These are phyloP conservation scores for Hydractinia echinata DNA, from an alignment of 30 jellyfish, hydroid and myxozoan species.

Conservation along the genomic window DNA sequence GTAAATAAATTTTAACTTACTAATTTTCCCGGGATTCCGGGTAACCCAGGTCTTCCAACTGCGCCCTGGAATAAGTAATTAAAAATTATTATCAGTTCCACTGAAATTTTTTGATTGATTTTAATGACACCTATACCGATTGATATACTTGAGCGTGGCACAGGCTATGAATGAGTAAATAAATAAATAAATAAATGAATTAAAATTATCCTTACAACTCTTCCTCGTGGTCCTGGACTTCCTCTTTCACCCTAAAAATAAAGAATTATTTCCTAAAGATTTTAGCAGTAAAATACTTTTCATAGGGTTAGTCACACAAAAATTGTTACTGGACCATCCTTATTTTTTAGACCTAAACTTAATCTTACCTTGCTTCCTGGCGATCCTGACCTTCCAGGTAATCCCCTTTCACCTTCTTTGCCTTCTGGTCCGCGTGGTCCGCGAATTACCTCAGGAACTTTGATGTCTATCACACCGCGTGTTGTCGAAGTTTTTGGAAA, in stretches of 20 bases:
- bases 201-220: constrained; percentile 46
- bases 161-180: not conserved
- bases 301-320: not conserved
- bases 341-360: no score
- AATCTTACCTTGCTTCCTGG: constrained; percentile 44
- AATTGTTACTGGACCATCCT: not conserved
- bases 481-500: no score
- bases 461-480: not conserved
- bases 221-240: constrained; percentile 72
- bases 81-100: not conserved
- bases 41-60: constrained; percentile 87
- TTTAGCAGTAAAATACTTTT: not conserved
- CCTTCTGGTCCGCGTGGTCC: constrained; percentile 94
- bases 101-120: no score
- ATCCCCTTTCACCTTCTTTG: constrained; percentile 56
- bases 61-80: constrained; percentile 51
- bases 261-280: not conserved
- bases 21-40: constrained; percentile 93
- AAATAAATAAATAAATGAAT: not conserved
- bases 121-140: no score
- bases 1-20: constrained; percentile 30
- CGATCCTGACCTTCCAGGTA: constrained; percentile 56
- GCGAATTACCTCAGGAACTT: not conserved
- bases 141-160: no score
- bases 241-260: constrained; percentile 74